Percentiles rank a stretch among this genome's conserved stretches.
Evolutionary conservation across 2,888 invertebrate genomes (phyloP).

Genomic region (Phania funesta): DNA sequence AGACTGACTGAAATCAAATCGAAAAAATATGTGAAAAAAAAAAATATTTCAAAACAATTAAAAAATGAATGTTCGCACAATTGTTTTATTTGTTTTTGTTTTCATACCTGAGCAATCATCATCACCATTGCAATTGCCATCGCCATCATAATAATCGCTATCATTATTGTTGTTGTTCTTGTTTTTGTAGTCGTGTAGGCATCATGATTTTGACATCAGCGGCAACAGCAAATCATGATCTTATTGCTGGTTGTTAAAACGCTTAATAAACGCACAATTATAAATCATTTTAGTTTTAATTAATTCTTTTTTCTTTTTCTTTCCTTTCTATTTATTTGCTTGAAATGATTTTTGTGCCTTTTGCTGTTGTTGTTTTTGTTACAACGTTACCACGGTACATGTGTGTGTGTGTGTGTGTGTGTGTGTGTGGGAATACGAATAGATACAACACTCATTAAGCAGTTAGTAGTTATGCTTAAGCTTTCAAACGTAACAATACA

Average conservation of each 20-base stretch:
- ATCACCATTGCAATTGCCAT: constrained; percentile 28
- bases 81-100: constrained; percentile 54
- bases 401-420: too few relatives aligned
- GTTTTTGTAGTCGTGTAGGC: not conserved
- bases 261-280: constrained; percentile 65
- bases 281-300: constrained; percentile 61
- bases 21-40: not conserved
- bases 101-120: constrained; percentile 25
- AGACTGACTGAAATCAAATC: constrained; percentile 23
- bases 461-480: constrained; percentile 59
- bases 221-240: constrained; percentile 49
- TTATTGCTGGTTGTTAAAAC: constrained; percentile 57
- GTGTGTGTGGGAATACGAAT: not conserved
- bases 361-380: constrained; percentile 2
- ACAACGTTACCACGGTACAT: too few relatives aligned
- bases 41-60: constrained; percentile 49
- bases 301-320: constrained; percentile 15
- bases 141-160: constrained; percentile 6
- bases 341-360: not conserved
- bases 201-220: constrained; percentile 28
- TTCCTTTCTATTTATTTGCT: constrained; percentile 14
- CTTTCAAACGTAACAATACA: constrained; percentile 44
- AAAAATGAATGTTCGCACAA: constrained; percentile 58
- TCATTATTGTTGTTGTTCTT: constrained; percentile 1
- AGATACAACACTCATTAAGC: constrained; percentile 52